Percentiles rank a stretch among this genome's conserved stretches.
Conservation (phyloP, 2,888 invertebrate genomes). For the Meteorus cinctellus region DNA sequence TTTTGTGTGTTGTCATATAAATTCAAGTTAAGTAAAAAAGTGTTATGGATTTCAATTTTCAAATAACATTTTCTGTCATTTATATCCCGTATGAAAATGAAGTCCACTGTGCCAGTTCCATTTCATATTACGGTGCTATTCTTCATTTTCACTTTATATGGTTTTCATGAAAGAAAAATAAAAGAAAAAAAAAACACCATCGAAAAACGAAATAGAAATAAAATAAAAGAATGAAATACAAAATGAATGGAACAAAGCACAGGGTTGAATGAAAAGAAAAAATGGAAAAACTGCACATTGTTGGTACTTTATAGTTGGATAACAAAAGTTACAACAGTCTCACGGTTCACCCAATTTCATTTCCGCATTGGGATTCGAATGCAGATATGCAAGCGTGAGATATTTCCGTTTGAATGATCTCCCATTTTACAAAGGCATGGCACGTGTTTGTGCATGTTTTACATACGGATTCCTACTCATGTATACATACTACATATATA, state of each 20-base stretch:
- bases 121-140: background rate
- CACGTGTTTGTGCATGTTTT: background rate
- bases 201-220: background rate
- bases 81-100: background rate
- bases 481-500: background rate
- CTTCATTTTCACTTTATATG: background rate
- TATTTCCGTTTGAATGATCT: slow-evolving; percentile 2
- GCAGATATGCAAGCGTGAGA: background rate
- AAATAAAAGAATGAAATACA: background rate
- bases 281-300: background rate
- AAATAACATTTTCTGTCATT: background rate
- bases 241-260: background rate
- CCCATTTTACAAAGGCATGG: background rate
- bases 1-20: background rate
- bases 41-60: background rate
- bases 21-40: background rate
- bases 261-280: background rate
- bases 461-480: background rate
- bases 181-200: background rate
- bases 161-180: background rate
- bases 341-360: background rate
- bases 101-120: background rate
- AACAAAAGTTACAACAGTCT: slow-evolving; percentile 1
- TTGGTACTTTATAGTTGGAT: background rate
- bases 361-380: background rate